A percentile compares a stretch with the other conserved stretches of the same genome.
Evolutionary conservation across 2,113 vertebrate species (phyloP).

Genomic region (Nerophis lumbriciformis): DNA sequence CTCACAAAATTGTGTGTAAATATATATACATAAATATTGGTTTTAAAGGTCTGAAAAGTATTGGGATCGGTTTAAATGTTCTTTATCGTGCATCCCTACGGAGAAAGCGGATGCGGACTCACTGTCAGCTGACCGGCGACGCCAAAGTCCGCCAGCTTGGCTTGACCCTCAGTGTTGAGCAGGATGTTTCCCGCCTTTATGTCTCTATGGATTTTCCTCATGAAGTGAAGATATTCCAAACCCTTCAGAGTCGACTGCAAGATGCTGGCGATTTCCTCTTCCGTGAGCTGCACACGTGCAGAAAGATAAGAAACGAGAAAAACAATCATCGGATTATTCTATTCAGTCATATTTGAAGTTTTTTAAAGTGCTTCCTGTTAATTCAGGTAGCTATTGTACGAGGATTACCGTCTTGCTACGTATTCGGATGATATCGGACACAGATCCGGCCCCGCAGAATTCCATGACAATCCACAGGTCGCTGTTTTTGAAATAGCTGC

Average conservation of each 20-base stretch:
- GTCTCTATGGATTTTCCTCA: conserved; percentile 97
- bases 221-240: conserved; percentile 94
- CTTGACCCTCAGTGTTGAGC: conserved; percentile 87
- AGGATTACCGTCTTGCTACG: conserved; percentile 86
- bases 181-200: conserved; percentile 97
- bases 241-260: conserved; percentile 88
- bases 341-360: too few relatives aligned
- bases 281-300: conserved; percentile 73
- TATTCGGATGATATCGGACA: conserved; percentile 90
- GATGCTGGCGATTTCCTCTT: conserved; percentile 89
- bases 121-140: conserved; percentile 94
- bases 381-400: not conserved
- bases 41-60: too few relatives aligned
- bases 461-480: conserved; percentile 99
- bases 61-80: too few relatives aligned
- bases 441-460: conserved; percentile 90
- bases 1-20: too few relatives aligned
- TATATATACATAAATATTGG: too few relatives aligned
- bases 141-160: conserved; percentile 94
- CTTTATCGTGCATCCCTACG: too few relatives aligned
- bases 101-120: conserved; percentile 40
- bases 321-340: too few relatives aligned
- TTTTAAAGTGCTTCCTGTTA: too few relatives aligned
- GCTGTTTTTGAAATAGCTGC: conserved; percentile 95
- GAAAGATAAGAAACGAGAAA: not conserved